Evolutionary conservation across 2,113 vertebrate species (phyloP).

Genomic region (Hemiscyllium ocellatum): DNA sequence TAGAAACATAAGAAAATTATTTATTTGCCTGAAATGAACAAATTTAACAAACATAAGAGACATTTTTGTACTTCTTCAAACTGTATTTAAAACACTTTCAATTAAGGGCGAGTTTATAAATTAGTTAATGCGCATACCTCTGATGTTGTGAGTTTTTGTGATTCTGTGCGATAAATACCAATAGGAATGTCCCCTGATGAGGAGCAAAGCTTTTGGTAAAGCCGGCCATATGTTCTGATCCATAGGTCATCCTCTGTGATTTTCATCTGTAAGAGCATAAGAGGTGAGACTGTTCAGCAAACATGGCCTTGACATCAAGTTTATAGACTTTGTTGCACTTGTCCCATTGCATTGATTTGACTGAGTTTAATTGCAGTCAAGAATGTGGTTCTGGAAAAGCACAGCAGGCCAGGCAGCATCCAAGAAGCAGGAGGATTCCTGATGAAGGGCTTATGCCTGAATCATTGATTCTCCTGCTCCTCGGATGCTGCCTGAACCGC

Average conservation of each 20-base stretch:
- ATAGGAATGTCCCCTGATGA: constrained; percentile 88
- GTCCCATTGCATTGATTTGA: neutral
- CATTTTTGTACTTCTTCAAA: neutral
- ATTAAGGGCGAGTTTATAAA: neutral
- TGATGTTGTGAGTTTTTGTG: constrained; percentile 73
- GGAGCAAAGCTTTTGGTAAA: constrained; percentile 90
- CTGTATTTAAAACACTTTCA: neutral
- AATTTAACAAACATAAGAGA: neutral
- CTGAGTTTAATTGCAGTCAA: neutral
- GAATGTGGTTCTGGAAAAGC: too few species aligned
- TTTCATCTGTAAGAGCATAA: constrained; percentile 68
- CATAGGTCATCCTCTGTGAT: constrained; percentile 84
- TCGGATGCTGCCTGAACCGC: too few species aligned
- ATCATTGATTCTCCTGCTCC: too few species aligned
- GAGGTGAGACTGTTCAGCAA: neutral
- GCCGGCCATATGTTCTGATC: constrained; percentile 85
- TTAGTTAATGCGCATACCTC: constrained; percentile 59
- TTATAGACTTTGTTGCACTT: neutral
- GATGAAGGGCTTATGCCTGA: too few species aligned
- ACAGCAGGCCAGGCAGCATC: too few species aligned
- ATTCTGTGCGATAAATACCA: constrained; percentile 84
- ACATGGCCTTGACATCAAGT: neutral
- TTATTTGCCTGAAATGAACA: neutral
- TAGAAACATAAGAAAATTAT: neutral
- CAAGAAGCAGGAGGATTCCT: too few species aligned